Conservation (phyloP, 2,797 vertebrate species). For the Neosilurus hyrtlii region DNA sequence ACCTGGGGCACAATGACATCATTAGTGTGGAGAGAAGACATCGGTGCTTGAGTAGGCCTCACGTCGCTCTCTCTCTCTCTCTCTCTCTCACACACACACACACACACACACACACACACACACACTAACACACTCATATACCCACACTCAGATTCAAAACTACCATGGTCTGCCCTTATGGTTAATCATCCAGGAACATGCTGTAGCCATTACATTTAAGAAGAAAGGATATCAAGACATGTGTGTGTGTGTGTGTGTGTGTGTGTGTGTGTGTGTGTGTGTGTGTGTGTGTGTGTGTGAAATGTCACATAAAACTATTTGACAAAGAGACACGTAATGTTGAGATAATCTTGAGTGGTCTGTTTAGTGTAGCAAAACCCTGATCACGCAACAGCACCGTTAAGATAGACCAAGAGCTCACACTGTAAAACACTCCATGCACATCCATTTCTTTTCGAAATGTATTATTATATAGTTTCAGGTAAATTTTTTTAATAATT, state of each 20-base stretch:
- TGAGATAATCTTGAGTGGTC: constrained; percentile 32
- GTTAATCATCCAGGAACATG: constrained; percentile 19
- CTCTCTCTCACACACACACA: background rate
- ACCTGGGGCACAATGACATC: constrained; percentile 49
- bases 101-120: constrained; percentile 42
- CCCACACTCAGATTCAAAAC: too few relatives aligned
- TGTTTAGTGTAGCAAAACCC: constrained; percentile 38
- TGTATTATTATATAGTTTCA: background rate
- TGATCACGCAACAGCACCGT: constrained; percentile 51
- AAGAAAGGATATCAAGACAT: too few relatives aligned
- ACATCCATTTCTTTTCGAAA: background rate
- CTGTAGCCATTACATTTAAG: too few relatives aligned
- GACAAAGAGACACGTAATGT: constrained; percentile 25
- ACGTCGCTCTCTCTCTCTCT: constrained; percentile 52
- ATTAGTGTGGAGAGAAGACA: constrained; percentile 43
- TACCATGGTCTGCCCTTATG: background rate
- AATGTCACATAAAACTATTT: constrained; percentile 39
- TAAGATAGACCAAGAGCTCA: constrained; percentile 19
- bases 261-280: constrained; percentile 17
- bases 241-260: constrained; percentile 20
- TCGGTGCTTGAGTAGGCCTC: constrained; percentile 52
- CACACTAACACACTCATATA: constrained; percentile 16
- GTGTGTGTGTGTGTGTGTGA: constrained; percentile 32
- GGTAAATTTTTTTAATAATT: background rate
- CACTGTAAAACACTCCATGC: background rate